Evolutionary conservation across 1,140 invertebrate species (phyloP).

Genomic region (Mercenaria mercenaria): DNA sequence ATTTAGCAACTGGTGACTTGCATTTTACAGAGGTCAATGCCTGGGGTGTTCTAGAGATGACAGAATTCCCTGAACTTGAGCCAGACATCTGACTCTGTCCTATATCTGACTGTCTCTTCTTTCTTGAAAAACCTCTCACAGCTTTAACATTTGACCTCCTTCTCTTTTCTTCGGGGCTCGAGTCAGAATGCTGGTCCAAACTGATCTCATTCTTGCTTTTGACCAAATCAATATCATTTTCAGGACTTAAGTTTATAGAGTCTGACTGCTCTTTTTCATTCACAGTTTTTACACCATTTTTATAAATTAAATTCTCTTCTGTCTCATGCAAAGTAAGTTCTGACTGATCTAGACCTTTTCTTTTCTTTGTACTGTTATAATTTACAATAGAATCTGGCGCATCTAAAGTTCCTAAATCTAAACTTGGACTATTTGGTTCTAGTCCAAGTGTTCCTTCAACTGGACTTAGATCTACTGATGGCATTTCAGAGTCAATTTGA

Average conservation of each 20-base stretch:
- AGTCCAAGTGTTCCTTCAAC: background rate
- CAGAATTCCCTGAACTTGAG: background rate
- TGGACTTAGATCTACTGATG: conserved; percentile 44
- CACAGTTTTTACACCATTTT: background rate
- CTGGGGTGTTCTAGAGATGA: background rate
- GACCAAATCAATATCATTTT: background rate
- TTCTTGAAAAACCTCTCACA: conserved; percentile 27
- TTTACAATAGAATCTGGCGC: background rate
- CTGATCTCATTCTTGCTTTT: background rate
- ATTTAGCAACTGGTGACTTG: conserved; percentile 20
- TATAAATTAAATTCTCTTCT: background rate
- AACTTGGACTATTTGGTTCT: background rate
- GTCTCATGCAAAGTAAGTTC: background rate
- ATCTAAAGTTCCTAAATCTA: background rate
- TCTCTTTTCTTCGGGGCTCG: background rate
- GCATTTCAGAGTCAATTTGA: conserved; percentile 57
- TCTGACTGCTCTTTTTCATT: background rate
- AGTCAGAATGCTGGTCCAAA: background rate
- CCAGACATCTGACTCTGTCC: background rate
- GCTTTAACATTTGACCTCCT: background rate
- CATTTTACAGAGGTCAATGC: background rate
- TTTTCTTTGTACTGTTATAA: background rate
- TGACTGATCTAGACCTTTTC: background rate
- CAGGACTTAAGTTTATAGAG: background rate
- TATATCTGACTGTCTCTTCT: background rate